Base-by-base conservation (phyloP, 2,113 vertebrate genomes). In the Oostethus manadensis region DNA sequence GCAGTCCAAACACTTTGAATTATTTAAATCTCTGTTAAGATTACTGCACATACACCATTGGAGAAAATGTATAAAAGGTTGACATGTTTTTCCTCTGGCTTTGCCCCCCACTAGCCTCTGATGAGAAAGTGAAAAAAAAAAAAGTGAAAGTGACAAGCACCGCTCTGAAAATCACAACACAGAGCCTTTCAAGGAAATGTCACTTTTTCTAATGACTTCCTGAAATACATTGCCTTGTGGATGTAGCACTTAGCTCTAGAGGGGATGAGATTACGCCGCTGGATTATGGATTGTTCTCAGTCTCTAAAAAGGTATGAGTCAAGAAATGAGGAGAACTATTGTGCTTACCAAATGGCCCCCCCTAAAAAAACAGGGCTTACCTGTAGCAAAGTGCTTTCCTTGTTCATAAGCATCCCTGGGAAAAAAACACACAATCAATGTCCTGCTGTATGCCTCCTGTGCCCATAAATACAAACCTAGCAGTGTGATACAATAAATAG, bases 1-100 rank as follows among this genome's bases (percentile, higher is more conserved):
- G 88, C 73, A 64, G 78, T 86, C 87, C 87, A 87, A 90, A 87
- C 81, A 80, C 80, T 86, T 86, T 93, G 88, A 93, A 92, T 93
- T 92, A 93, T 94, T 94, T 84, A 93, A 91, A 90, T 92, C 89
- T 90, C 88, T 88, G 85, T 91, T 90, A 92, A 91, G 83, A 84
- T 83, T 74, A 57, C 74, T 69, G 72, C 86, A 74, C 83, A 86
- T 90, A 81, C 76, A 91, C 89, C 88, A 88, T 56, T 84, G 84
- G 82, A 85, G 89, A 88, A 87, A 91, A 91, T 77, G 77, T 87
- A 90, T 89, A 83, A 83, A 78, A 74, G 79, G 70, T 66, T 17
- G 73, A 86, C 79, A 81, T 80, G 71, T 83, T 86, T 74, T 74
- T 82, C 78, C 75, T 68, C 75, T 75, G 66, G 73, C 43, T 72